Conservation (phyloP, 1,140 invertebrate genomes). For the Arion vulgaris region DNA sequence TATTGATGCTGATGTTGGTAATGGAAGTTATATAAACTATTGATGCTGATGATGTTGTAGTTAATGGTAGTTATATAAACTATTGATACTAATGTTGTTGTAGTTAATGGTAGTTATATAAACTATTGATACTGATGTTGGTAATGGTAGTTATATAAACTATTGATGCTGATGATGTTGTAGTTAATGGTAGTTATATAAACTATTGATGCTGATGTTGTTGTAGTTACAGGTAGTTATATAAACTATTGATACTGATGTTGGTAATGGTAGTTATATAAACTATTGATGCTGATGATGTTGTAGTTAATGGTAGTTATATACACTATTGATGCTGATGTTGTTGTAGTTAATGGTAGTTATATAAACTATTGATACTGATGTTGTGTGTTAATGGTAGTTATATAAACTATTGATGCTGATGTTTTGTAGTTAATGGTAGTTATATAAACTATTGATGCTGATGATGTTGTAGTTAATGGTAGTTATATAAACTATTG, state of each 20-base stretch:
- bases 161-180: neutral
- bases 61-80: neutral
- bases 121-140: conserved; percentile 1
- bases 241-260: neutral
- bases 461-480: no score
- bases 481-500: no score
- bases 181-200: conserved; percentile 7
- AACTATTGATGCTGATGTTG: conserved; percentile 4
- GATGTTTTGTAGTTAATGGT: no score
- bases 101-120: conserved; percentile 7
- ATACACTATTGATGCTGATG: conserved; percentile 3
- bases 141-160: no score
- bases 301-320: neutral
- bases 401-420: no score
- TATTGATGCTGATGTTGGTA: neutral
- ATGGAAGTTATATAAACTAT: conserved; percentile 19
- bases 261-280: conserved; percentile 6
- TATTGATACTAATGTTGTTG: neutral
- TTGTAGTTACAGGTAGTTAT: no score
- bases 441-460: no score
- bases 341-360: neutral
- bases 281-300: neutral
- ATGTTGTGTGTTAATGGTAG: no score
- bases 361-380: conserved; percentile 11
- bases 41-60: neutral